These are phyloP conservation scores for Drosophila macrospina DNA, from an alignment of 2,888 invertebrate genomes.

Conservation along the genomic window DNA sequence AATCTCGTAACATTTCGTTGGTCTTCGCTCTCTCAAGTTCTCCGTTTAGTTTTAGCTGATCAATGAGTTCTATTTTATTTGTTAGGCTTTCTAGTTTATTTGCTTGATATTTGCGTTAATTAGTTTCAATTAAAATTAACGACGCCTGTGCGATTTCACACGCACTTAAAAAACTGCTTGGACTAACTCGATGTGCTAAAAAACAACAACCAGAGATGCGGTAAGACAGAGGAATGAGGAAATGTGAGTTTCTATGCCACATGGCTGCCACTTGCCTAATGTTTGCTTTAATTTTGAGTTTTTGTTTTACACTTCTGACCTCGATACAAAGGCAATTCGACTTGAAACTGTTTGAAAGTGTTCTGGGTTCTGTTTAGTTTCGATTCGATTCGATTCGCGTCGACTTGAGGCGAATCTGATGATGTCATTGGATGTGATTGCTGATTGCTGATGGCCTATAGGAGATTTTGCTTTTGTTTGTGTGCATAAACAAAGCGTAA, in stretches of 20 bases:
- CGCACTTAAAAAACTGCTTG: slow-evolving; percentile 60
- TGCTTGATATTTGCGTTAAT: slow-evolving; percentile 67
- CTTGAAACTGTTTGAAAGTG: slow-evolving; percentile 33
- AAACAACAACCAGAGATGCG: slow-evolving; percentile 8
- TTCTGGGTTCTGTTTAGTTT: slow-evolving; percentile 32
- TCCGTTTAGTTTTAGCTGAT: neutral
- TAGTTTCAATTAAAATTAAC: slow-evolving; percentile 81
- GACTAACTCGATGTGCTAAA: slow-evolving; percentile 24
- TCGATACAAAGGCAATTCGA: slow-evolving; percentile 61
- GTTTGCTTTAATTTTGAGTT: slow-evolving; percentile 65
- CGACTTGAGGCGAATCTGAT: slow-evolving; percentile 34
- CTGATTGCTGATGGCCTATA: slow-evolving; percentile 24
- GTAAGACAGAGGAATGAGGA: slow-evolving; percentile 47
- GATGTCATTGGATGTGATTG: slow-evolving; percentile 64
- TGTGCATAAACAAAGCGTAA: slow-evolving; percentile 25
- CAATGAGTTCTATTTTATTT: slow-evolving; percentile 17
- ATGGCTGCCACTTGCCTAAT: slow-evolving; percentile 53
- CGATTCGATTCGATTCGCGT: slow-evolving; percentile 9
- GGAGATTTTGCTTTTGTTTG: slow-evolving; percentile 30
- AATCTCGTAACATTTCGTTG: slow-evolving; percentile 3
- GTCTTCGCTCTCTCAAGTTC: neutral
- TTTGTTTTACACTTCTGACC: slow-evolving; percentile 75
- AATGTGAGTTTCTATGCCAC: slow-evolving; percentile 57
- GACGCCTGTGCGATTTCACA: slow-evolving; percentile 73
- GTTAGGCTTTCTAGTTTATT: slow-evolving; percentile 1